Evolutionary conservation across 92 coral and sea anemone genomes (phyloP).

Genomic region (Phenganax marumi): DNA sequence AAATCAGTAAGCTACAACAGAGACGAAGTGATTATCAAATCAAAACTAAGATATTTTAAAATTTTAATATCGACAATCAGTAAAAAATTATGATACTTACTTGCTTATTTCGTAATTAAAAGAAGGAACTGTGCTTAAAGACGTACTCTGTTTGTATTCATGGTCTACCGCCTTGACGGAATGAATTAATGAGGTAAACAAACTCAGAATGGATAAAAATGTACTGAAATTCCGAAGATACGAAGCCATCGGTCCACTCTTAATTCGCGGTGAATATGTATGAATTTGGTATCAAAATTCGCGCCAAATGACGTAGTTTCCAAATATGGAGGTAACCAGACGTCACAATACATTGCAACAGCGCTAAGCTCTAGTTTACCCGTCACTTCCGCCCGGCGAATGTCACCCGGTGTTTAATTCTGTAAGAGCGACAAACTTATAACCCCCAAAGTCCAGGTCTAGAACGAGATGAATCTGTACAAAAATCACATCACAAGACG

Average conservation of each 20-base stretch:
- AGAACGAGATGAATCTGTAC: neutral
- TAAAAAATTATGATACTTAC: neutral
- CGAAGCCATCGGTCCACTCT: neutral
- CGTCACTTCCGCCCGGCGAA: neutral
- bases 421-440: neutral
- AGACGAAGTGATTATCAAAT: neutral
- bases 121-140: neutral
- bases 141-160: neutral
- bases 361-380: neutral
- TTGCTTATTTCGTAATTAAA: neutral
- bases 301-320: conserved; percentile 6
- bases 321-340: neutral
- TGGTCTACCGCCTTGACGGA: neutral
- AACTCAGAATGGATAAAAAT: neutral
- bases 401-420: neutral
- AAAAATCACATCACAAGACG: neutral
- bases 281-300: conserved; percentile 4
- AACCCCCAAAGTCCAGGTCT: neutral
- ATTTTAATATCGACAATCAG: too few relatives aligned
- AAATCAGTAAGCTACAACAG: conserved; percentile 41
- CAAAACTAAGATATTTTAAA: neutral
- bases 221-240: neutral
- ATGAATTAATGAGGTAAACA: neutral
- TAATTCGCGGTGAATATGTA: conserved; percentile 1
- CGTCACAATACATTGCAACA: too few relatives aligned